These are phyloP conservation scores for Eira barbara DNA, from an alignment of 2,113 vertebrate genomes.

Conservation along the genomic window DNA sequence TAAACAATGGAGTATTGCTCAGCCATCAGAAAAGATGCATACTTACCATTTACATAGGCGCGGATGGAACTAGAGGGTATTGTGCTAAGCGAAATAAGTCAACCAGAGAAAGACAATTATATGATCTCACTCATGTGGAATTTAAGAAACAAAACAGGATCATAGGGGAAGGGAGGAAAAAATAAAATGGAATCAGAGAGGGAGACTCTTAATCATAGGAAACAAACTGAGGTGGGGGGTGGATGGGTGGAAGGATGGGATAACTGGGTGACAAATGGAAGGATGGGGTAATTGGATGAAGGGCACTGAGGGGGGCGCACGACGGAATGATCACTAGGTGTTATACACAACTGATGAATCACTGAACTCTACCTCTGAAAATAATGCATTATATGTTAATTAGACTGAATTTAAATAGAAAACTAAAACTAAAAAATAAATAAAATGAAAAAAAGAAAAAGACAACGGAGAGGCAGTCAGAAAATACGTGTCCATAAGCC, in stretches of 20 bases:
- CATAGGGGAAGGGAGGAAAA: neutral
- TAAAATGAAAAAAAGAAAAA: neutral
- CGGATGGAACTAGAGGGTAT: neutral
- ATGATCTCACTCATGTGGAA: neutral
- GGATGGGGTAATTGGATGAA: neutral
- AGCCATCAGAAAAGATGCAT: neutral
- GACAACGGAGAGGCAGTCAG: neutral
- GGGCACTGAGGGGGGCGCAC: no score
- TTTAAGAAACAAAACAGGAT: neutral
- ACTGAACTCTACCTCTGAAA: neutral
- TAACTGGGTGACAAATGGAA: neutral
- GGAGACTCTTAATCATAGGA: neutral
- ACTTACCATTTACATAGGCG: neutral
- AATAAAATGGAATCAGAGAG: neutral
- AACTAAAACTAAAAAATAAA: neutral
- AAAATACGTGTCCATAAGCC: accelerated
- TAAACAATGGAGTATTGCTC: neutral
- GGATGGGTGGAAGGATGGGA: no score
- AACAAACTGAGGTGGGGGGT: neutral
- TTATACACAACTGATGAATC: neutral
- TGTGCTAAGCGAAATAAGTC: neutral
- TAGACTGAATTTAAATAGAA: neutral
- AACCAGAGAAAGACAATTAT: neutral
- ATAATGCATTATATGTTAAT: neutral
- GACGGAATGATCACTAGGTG: neutral